A percentile compares a stretch with the other conserved stretches of the same genome.
These are phyloP conservation scores for Pelecanoides urinatrix DNA, from an alignment of 2,113 vertebrate genomes.

Conservation along the genomic window DNA sequence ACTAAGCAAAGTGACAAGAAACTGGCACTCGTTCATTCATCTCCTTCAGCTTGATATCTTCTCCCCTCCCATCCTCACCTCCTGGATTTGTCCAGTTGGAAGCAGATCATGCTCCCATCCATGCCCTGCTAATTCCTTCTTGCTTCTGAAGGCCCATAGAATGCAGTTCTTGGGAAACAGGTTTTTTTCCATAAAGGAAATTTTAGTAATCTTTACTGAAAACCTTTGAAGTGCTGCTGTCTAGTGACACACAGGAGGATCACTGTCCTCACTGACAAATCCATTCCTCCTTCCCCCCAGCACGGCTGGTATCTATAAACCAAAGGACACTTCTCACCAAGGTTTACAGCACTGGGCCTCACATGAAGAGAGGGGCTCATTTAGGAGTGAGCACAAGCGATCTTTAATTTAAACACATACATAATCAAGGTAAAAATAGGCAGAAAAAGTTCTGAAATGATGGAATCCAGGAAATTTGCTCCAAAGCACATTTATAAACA, in stretches of 20 bases:
- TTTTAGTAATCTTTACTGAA: not conserved
- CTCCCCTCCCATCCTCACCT: not conserved
- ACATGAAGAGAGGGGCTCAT: not conserved
- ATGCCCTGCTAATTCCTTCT: not conserved
- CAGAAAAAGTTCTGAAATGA: not conserved
- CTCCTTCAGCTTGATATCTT: not conserved
- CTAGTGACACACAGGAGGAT: not conserved
- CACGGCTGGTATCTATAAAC: not conserved
- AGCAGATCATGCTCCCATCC: not conserved
- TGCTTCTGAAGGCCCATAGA: not conserved
- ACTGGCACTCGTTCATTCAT: not conserved
- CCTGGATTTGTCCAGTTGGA: not conserved
- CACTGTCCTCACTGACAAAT: not conserved
- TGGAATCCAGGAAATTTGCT: constrained; percentile 28
- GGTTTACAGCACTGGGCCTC: not conserved
- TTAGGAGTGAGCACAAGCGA: not conserved
- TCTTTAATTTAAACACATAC: constrained; percentile 2
- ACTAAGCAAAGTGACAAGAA: not conserved
- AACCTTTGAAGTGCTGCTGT: not conserved
- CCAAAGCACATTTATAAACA: constrained; percentile 38
- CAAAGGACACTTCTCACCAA: not conserved
- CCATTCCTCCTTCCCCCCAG: not conserved
- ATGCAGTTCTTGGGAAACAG: not conserved
- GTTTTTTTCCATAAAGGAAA: not conserved
- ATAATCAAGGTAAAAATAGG: not conserved